Conservation (phyloP, 2,113 vertebrate genomes). For the Xenus cinereus region DNA sequence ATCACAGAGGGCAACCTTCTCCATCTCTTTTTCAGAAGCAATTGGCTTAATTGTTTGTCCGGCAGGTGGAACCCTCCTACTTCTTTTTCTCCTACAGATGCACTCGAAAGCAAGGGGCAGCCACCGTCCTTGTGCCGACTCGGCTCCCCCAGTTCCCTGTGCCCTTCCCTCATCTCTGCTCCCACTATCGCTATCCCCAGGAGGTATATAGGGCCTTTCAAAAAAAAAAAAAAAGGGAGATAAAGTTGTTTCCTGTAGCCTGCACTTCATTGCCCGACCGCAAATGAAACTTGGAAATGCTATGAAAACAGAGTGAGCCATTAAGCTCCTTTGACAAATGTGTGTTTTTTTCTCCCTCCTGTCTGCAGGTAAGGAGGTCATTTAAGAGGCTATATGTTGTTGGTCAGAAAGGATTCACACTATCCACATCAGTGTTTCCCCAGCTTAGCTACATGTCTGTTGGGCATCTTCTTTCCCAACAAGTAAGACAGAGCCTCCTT, state of each 20-base stretch:
- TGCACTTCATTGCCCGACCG: fast-evolving
- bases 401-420: neutral
- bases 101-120: fast-evolving
- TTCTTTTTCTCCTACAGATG: neutral
- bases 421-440: neutral
- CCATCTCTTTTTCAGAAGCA: neutral
- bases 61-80: conserved; percentile 57
- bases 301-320: neutral
- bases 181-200: neutral
- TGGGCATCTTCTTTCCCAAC: neutral
- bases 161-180: neutral
- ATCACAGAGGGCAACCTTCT: fast-evolving
- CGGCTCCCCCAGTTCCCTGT: neutral
- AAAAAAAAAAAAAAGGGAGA: neutral
- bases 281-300: neutral
- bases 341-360: neutral
- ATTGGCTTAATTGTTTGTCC: neutral
- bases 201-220: fast-evolving
- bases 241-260: neutral
- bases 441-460: neutral
- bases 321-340: neutral
- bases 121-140: fast-evolving
- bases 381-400: neutral
- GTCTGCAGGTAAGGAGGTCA: neutral
- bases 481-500: neutral